Base-by-base conservation (phyloP, 2,888 invertebrate genomes). In the Smittia sp. region DNA sequence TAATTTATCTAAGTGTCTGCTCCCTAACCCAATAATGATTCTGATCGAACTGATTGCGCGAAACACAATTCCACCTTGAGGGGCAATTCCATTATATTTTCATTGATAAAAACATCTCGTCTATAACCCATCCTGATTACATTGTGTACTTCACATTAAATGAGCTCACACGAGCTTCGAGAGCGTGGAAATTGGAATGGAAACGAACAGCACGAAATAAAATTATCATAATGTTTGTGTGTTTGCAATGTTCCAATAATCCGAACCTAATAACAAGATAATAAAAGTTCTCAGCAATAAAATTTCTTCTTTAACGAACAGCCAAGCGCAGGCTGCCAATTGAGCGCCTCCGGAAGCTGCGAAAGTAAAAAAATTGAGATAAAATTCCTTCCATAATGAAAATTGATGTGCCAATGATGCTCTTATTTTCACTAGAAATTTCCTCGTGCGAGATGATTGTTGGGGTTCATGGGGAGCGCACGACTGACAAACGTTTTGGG, bases 1-100 rank as follows among this genome's bases (percentile, higher is more conserved):
- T 41, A 67, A 67, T 67, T 67, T 67, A 67, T 67, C 24, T 38
- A 67, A 67, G 67, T 67, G 67, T 9, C 18, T 58, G 67, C 41
- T 67, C n/a, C 22, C 24, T n/a, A 27, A 18, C 67, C 67, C 46
- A 41, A 41, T 39, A 66, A 66, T 66, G 66, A 66, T 66, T 32
- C 18, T 18, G 13, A 20, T 41, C 32, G 15, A 66, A 24, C 66
- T 66, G 63, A 63, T 63, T 63, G 63, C 58, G 58, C 58, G 58
- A 58, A 20, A 58, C 4, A n/a, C 7, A n/a, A 58, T 58, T 58
- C 18, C 20, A 1, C 58, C 58, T 22, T n/a, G 20, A 58, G 58
- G 58, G 20, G 20, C 22, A 22, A 58, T 58, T 20, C 22, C 22
- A 58, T 58, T 58, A n/a, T 58, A 18, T 58, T 58, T 58, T 18